Base-by-base conservation (phyloP, 2,888 invertebrate genomes). In the Eristalis pertinax region DNA sequence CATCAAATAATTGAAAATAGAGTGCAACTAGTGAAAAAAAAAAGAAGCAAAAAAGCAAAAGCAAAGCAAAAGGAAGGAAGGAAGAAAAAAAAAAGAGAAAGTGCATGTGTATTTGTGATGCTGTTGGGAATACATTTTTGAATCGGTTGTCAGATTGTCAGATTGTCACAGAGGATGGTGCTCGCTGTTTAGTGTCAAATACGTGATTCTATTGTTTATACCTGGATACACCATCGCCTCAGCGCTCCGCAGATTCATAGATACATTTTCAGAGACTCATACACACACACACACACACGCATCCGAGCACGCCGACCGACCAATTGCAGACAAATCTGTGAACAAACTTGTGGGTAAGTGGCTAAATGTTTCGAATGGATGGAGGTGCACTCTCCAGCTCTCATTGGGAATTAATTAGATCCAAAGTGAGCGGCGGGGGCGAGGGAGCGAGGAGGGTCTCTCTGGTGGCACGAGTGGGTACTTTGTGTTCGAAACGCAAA, bases 21-120 rank as follows among this genome's bases (percentile, higher is more conserved):
- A 87, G 75, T 87, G 87, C 76, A 87, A 56, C 72, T 80, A 84
- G 50, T 50, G 50, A 50, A 15, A 24, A 24, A 24, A 60, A 15
- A 26, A 60, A 26, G 11, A 60, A 13, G 22, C 26, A 26, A 26
- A n/a, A 58, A 19, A 11, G 22, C 58, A 83, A 79, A 32, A 7
- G 32, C 7, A 32, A 32, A 32, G 32, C 26, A 26, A 26, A 26
- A 26, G 26, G 26, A 26, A 26, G n/a, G n/a, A 24, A 22, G 5
- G 4, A 58, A 11, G 22, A 60, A 60, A 26, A 60, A 80, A 83
- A 84, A 84, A 87, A 84, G 87, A 87, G 87, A 87, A 87, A 87
- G 87, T 87, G 87, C 76, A 74, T 75, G 76, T 87, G 87, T 87
- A 80, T 64, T 76, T 84, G 87, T 84, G 84, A 84, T 84, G 84